phyloP scores from a whole-genome alignment of 2,797 vertebrate species.

The Paratrypauchen microcephalus region DNA sequence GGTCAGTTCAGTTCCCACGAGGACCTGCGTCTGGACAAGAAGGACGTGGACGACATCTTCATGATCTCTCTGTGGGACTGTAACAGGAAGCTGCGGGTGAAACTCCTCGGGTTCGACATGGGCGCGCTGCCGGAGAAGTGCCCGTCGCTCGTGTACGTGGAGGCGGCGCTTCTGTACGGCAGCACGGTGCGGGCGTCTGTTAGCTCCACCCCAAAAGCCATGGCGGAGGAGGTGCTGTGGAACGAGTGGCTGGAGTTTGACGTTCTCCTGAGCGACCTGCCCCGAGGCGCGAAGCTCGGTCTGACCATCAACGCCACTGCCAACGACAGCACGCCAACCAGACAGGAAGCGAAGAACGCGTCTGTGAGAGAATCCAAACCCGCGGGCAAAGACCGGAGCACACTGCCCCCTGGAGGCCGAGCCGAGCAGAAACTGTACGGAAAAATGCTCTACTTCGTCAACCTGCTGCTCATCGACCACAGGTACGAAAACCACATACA shows the following conservation, averaged over 20 bases:
- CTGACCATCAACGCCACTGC: slow-evolving; percentile 67
- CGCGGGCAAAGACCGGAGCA: background rate
- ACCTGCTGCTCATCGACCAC: slow-evolving; percentile 82
- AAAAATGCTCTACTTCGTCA: slow-evolving; percentile 78
- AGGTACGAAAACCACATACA: too few species aligned
- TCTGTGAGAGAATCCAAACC: slow-evolving; percentile 9
- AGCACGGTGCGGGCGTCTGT: slow-evolving; percentile 71
- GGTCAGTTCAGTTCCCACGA: slow-evolving; percentile 75
- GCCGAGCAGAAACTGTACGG: background rate
- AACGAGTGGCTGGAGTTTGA: slow-evolving; percentile 81
- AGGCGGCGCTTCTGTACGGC: slow-evolving; percentile 75
- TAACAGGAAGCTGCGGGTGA: slow-evolving; percentile 76
- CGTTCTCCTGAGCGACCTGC: slow-evolving; percentile 73
- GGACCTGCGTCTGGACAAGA: slow-evolving; percentile 70
- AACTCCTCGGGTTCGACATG: slow-evolving; percentile 80
- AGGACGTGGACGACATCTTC: slow-evolving; percentile 74
- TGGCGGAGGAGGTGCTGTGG: slow-evolving; percentile 81
- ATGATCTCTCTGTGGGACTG: slow-evolving; percentile 84
- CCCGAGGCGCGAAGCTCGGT: slow-evolving; percentile 76
- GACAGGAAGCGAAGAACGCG: slow-evolving; percentile 50
- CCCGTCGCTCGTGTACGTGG: slow-evolving; percentile 70
- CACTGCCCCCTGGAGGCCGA: background rate
- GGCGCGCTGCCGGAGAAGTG: slow-evolving; percentile 67
- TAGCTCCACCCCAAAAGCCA: slow-evolving; percentile 61
- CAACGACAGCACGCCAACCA: slow-evolving; percentile 37